Evolutionary conservation across 2,888 invertebrate species (phyloP), one percentile per base, ranked within the genome.

Genomic region (Muscina levida): DNA sequence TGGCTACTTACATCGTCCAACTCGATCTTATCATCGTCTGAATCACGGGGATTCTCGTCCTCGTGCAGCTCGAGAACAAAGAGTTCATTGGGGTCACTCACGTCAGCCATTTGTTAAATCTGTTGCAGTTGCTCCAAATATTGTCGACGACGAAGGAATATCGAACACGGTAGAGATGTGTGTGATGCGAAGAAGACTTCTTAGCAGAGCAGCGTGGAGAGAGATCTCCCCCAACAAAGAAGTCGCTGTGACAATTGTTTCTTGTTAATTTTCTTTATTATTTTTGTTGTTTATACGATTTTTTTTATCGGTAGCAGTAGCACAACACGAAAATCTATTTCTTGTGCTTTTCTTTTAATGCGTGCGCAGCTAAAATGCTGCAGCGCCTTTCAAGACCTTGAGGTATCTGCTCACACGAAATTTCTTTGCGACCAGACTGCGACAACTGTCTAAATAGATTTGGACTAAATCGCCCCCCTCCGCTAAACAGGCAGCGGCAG

Each of bases 21-120:
- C 89, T 96, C 96, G 89, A 97, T 95, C 90, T 95, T 95, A 92
- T 98, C 98, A 90, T 97, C 97, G 86, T 96, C 95, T 59, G 90
- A 90, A 83, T 90, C 89, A 72, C 92, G 92, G 87, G 95, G 96
- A 89, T 95, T 95, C 90, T 95, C 95, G 88, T 93, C 94, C 88
- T 95, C 94, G 88, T 94, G 94, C 89, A 97, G 93, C 91, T 98
- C 97, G 91, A 98, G 94, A 93, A 97, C 97, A 91, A 98, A 97
- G 91, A 97, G 95, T 91, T 96, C 97, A 83, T 85, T 90, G 82
- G 87, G 86, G 85, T 89, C 89, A 84, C 87, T 89, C 82, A 88
- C 89, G 86, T 89, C 89, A 85, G 89, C 89, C 89, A 89, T 89
- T 76, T 77, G 57, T 66, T 66, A 48, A n/a, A 59, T 68, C 31